Evolutionary conservation across 1,140 invertebrate species (phyloP), one percentile per base, ranked within the genome.

Genomic region (Brachystomella parvula): DNA sequence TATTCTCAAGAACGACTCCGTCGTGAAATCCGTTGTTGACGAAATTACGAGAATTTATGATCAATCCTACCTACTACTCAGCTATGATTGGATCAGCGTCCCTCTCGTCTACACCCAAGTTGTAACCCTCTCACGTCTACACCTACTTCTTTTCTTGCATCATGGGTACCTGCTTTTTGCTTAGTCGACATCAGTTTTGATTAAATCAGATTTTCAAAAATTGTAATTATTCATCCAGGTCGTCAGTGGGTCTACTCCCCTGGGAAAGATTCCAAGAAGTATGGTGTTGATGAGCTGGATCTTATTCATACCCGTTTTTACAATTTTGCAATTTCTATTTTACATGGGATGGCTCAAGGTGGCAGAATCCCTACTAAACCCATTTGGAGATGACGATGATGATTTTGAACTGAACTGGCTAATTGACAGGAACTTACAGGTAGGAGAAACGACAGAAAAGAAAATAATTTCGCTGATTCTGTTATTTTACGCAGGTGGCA

Each of bases 101-200:
- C 93, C 93, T 0, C 79, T 96, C 53, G 92, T 95, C 19, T 96
- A 96, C 75, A 96, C 92, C 1, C 91, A 96, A 83, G 92, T 94
- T 33, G 92, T 94, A 3, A 94, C 92, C 0, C 81, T 95, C 74
- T 90, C 92, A n/a, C 0, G 90, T 93, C 1, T 94, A 96, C 75
- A 88, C 87, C 1, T 96, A 91, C 78, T 95, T 95, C 75, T 79
- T 91, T 0, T 86, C 89, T 67, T 87, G 78, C 64, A 81, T 91
- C 12, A 83, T 94, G 80, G 89, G 88, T 9, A 83, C 89, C 65
- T 90, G 94, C 75, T 93, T n/a, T n/a, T n/a, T n/a, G n/a, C n/a
- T n/a, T n/a, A n/a, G n/a, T n/a, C n/a, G n/a, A n/a, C n/a, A n/a
- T n/a, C n/a, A n/a, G n/a, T n/a, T n/a, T n/a, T n/a, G n/a, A n/a